Base-by-base conservation (phyloP, 2,113 vertebrate species). In the Oreochromis tanganicae region DNA sequence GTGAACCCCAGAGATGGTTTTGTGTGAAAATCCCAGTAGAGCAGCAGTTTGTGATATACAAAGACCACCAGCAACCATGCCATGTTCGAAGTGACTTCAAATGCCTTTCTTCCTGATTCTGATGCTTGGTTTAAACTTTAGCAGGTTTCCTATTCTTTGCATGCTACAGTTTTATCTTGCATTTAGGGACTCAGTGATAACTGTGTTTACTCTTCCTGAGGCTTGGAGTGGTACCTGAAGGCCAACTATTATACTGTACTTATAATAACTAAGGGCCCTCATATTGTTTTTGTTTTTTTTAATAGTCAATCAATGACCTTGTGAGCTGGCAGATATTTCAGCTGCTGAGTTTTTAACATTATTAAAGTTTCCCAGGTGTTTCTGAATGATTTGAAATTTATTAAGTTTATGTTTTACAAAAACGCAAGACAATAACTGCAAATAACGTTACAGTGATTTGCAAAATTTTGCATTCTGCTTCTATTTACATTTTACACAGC, bases 21-120 rank as follows among this genome's bases (percentile, higher is more conserved):
- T 63, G 29, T 63, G 59, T 1, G 59, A 63, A 63, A 36, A 34
- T 36, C 59, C 17, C 59, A 63, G 4, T 36, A 36, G 59, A 36
- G 36, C 32, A n/a, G 0, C 32, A 63, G 9, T 36, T 63, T 36
- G 32, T 36, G 59, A 63, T 36, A 0, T 12, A 63, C 0, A 34
- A 34, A 63, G 0, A 63, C 4, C 59, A 12, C 32, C 59, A 63
- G 32, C 59, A 63, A n/a, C 59, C 59, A 4, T 36, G 9, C 4
- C 59, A 63, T 36, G 9, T 4, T 63, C 5, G 10, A 63, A 38
- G 3, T 38, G 10, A 43, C 11, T 43, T 11, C 13, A 43, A 66
- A 38, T 36, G 17, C 19, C 12, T 66, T n/a, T 66, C 61, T 66
- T 38, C 61, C 34, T 0, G 29, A 66, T 36, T 66, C 61, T 66